Evolutionary conservation across 64 coral and sea anemone genomes (phyloP).

Genomic region (Anthopleura sola): DNA sequence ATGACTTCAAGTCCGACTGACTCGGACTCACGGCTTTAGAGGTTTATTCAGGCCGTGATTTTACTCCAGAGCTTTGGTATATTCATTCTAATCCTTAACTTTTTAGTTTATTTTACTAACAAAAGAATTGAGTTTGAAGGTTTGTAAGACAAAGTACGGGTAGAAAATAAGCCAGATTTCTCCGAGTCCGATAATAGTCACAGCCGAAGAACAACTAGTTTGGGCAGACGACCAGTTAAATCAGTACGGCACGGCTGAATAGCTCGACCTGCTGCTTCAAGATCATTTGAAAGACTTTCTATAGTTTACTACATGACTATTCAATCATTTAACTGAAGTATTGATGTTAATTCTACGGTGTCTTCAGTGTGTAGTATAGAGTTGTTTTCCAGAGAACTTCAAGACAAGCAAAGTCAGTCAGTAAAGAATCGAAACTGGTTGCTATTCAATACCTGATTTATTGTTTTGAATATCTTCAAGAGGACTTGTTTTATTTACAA

Average conservation of each 20-base stretch:
- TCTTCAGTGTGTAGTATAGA: not conserved
- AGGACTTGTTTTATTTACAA: slow-evolving; percentile 2
- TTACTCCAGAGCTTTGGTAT: not conserved
- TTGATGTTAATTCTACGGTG: not conserved
- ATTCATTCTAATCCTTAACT: not conserved
- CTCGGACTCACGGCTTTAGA: not conserved
- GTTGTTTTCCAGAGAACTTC: not conserved
- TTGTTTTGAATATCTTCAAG: slow-evolving; percentile 19
- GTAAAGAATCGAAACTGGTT: not conserved
- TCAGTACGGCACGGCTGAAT: slow-evolving; percentile 14
- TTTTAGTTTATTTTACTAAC: slow-evolving; percentile 14
- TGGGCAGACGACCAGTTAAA: not conserved
- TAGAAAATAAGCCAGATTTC: not conserved
- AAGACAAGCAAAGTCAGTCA: not conserved
- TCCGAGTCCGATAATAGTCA: not conserved
- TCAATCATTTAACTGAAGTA: not conserved
- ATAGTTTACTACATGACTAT: not conserved
- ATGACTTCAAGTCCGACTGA: slow-evolving; percentile 7
- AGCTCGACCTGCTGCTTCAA: not conserved
- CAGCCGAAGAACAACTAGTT: not conserved
- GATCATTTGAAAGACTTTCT: slow-evolving; percentile 2
- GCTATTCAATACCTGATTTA: slow-evolving; percentile 10
- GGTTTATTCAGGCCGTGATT: not conserved
- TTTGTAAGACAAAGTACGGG: not conserved
- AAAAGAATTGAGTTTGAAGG: not conserved